Conservation (phyloP, 2,113 vertebrate species). For the Crotalus viridis region DNA sequence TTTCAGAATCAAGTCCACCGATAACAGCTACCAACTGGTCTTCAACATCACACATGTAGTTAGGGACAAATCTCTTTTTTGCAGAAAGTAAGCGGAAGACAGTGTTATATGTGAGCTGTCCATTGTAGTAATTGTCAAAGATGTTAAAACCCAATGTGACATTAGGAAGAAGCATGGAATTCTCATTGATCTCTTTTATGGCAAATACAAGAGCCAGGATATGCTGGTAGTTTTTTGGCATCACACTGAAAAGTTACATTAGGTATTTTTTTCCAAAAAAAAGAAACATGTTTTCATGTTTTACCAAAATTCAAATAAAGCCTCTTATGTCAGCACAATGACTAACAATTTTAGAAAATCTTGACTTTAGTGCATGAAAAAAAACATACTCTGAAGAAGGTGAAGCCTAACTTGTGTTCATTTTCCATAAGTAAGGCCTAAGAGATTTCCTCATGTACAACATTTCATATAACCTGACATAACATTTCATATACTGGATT, state of each 20-base stretch:
- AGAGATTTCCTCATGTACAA: background rate
- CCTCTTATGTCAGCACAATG: background rate
- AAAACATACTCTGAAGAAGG: background rate
- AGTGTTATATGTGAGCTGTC: background rate
- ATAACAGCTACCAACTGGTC: background rate
- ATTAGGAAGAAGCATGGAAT: background rate
- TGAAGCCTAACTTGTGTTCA: background rate
- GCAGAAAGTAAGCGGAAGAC: background rate
- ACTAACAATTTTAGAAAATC: background rate
- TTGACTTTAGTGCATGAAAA: background rate
- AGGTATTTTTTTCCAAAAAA: background rate
- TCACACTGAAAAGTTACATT: background rate
- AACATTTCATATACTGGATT: background rate
- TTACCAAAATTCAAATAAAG: background rate
- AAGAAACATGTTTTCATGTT: background rate
- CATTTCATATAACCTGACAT: background rate
- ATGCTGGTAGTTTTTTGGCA: constrained; percentile 6
- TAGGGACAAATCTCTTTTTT: background rate
- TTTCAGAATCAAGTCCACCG: background rate
- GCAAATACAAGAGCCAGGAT: background rate
- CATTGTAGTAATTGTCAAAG: constrained; percentile 3
- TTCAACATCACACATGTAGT: background rate
- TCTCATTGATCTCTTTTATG: constrained; percentile 5
- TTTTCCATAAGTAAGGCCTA: background rate
- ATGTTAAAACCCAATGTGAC: background rate